Conservation (phyloP, 2,113 vertebrate genomes). For the Ameiurus melas region DNA sequence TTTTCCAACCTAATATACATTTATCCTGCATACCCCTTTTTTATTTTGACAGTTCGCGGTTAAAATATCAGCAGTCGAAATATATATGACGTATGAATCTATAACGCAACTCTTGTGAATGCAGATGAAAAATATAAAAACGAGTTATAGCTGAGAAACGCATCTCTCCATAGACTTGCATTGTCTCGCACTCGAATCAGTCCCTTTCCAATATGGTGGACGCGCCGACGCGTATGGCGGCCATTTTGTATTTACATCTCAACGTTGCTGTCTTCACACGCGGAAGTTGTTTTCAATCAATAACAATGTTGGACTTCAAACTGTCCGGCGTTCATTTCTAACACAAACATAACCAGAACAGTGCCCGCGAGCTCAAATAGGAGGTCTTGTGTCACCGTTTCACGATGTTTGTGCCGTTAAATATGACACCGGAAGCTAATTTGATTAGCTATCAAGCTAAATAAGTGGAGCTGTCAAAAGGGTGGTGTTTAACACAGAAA, state of each 20-base stretch:
- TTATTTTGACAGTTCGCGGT: neutral
- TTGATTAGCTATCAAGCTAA: neutral
- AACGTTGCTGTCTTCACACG: neutral
- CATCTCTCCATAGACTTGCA: neutral
- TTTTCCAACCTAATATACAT: neutral
- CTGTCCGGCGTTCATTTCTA: neutral
- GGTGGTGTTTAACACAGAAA: neutral
- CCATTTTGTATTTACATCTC: neutral
- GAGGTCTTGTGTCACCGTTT: neutral
- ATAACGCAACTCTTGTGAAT: neutral
- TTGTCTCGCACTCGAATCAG: neutral
- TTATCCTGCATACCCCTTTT: neutral
- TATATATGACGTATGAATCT: neutral
- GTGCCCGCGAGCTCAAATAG: neutral
- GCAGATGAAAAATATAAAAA: neutral
- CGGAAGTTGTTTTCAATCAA: neutral
- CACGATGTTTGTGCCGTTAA: neutral
- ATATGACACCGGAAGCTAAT: neutral
- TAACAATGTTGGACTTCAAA: constrained; percentile 28
- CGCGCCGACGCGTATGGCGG: neutral
- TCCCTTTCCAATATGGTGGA: constrained; percentile 17
- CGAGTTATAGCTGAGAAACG: neutral
- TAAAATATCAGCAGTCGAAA: neutral
- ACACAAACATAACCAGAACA: neutral
- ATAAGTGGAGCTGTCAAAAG: neutral